Conservation (phyloP, 2,888 invertebrate genomes). For the Epirrita christyi region DNA sequence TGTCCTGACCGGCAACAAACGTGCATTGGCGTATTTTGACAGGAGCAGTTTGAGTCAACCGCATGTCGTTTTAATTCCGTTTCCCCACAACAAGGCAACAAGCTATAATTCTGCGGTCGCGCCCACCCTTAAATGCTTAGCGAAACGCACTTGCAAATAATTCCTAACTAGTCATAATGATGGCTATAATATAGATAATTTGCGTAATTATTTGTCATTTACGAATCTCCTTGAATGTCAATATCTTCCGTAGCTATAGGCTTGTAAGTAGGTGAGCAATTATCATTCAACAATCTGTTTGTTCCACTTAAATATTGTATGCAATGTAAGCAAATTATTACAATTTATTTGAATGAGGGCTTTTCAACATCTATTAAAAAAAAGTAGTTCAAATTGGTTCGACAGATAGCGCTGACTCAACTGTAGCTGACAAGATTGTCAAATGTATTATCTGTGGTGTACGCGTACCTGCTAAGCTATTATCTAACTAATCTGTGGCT, state of each 20-base stretch:
- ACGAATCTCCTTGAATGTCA: conserved; percentile 54
- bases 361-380: too few species aligned
- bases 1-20: conserved; percentile 32
- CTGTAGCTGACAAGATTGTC: too few species aligned
- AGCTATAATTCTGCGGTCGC: conserved; percentile 2
- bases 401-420: too few species aligned
- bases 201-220: conserved; percentile 63
- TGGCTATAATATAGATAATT: conserved; percentile 50
- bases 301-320: conserved; percentile 2
- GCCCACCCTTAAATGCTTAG: conserved; percentile 25
- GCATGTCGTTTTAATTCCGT: conserved; percentile 53
- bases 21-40: conserved; percentile 46
- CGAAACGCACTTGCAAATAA: conserved; percentile 53
- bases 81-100: not conserved
- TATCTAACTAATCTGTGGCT: too few species aligned
- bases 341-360: too few species aligned
- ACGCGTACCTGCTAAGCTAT: too few species aligned
- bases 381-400: too few species aligned
- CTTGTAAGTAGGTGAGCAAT: conserved; percentile 43
- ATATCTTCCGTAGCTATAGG: conserved; percentile 58
- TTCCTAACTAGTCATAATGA: conserved; percentile 56
- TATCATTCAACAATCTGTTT: conserved; percentile 30
- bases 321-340: not conserved
- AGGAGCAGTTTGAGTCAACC: conserved; percentile 54
- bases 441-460: too few species aligned